Base-by-base conservation (phyloP, 2,888 invertebrate genomes). In the Meteorus cinctellus region DNA sequence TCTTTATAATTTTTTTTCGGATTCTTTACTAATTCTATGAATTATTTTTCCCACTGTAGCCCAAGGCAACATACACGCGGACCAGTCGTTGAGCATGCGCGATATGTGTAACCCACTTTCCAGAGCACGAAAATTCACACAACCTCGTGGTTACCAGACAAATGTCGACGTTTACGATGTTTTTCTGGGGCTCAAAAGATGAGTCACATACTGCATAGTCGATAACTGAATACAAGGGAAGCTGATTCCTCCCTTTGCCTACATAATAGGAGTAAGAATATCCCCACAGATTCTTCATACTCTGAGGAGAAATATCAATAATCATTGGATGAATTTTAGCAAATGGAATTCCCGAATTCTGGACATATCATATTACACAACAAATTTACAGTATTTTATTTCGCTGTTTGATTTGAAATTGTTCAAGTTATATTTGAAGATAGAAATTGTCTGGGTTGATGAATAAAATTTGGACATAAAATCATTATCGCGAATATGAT, bases 61-160 rank as follows among this genome's bases (percentile, higher is more conserved):
- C 69, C 69, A 55, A 60, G 41, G 45, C 41, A 45, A 63, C 31
- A 6, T 24, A 45, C 72, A 72, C 62, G 63, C 60, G 63, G 72
- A 48, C 16, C 62, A 29, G 24, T 45, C n/a, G 34, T 51, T 19
- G 65, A 74, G 71, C 55, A 59, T 67, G 63, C 70, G 65, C 74
- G 16, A 65, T 29, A 14, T 41, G 31, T 55, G 55, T 75, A 78
- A 71, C 73, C 77, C 75, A 74, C 73, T 76, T 79, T 75, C 69
- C 74, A 70, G 65, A 29, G 71, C 16, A 29, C 55, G 62, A 71
- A 76, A 78, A 77, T 62, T 74, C 76, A 66, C 59, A 27, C 66
- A 65, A 74, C 66, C 72, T 67, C 63, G 29, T 70, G 45, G 70
- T 19, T 36, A 55, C 55, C 34, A 51, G 68, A 70, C 70, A n/a